Base-by-base conservation (phyloP, 2,888 invertebrate species). In the Sympetrum striolatum region DNA sequence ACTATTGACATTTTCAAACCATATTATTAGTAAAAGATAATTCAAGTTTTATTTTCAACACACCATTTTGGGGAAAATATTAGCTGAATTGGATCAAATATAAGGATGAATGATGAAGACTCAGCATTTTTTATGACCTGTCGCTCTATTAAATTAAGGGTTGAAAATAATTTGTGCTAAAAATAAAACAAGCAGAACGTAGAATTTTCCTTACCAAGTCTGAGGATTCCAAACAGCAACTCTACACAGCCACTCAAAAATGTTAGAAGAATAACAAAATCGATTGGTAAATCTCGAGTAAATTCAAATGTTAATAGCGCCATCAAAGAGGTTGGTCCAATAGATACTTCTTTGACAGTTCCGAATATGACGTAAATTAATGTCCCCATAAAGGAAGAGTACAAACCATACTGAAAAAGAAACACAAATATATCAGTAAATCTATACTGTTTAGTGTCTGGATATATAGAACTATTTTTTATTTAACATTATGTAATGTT, bases 311-410 rank as follows among this genome's bases (percentile, higher is more conserved):
- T 97, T 92, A 99, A 94, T 90, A 99, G 95, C 60, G 98, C 97
- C 98, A 98, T 98, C 91, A 99, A 95, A 92, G 98, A 98, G 0
- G 98, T 98, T 0, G 99, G 98, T n/a, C 99, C 98, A 92, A 98
- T 97, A 0, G 97, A 97, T 3, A 97, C 97, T 94, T 97, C 97
- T 93, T 96, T 97, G 92, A 97, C 96, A 0, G 98, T 98, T 79
- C 99, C 99, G 92, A 99, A 96, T 92, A 98, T 93, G 90, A 97
- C 95, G 94, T 99, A 99, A 90, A 98, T 95, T 92, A 98, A 97
- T 90, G 97, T 97, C 93, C 98, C 98, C 94, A 98, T 95, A 93
- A 98, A 98, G 0, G 98, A 96, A 2, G 98, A 97, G 94, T 99
- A 99, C 37, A 99, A 95, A 0, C 99, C 99, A 94, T 98, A 98